Evolutionary conservation across 37 sponge, comb jelly and placozoan species (phyloP).

Genomic region (Beroe forskalii): DNA sequence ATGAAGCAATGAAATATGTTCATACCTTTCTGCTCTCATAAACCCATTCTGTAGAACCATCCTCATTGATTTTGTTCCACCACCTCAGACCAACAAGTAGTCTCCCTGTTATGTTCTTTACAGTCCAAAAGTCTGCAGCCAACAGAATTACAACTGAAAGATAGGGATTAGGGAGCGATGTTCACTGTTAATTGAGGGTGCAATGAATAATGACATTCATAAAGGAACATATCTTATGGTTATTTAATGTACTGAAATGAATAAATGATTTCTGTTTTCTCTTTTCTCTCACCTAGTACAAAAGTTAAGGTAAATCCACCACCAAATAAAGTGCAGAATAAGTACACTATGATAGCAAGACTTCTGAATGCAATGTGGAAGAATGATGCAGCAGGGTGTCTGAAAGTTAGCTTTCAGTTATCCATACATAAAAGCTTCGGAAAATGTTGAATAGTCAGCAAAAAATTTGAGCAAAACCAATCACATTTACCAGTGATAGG

Average conservation of each 20-base stretch:
- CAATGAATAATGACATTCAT: no score
- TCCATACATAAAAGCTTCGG: no score
- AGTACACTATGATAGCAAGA: slow-evolving; percentile 14
- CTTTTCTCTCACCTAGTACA: slow-evolving; percentile 45
- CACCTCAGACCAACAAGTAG: slow-evolving; percentile 91
- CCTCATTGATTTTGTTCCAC: slow-evolving; percentile 98
- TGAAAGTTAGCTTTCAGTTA: neutral
- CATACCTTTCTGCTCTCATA: slow-evolving; percentile 90
- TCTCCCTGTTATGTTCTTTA: slow-evolving; percentile 93
- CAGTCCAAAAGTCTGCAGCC: slow-evolving; percentile 93
- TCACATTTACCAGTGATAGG: no score
- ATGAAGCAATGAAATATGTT: no score
- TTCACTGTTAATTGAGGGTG: no score
- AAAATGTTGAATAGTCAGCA: no score
- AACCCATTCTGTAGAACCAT: slow-evolving; percentile 87
- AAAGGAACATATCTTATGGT: neutral
- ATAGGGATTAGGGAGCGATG: no score
- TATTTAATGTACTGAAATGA: no score
- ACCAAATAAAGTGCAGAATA: slow-evolving; percentile 35
- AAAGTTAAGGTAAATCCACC: slow-evolving; percentile 51
- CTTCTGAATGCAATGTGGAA: slow-evolving; percentile 56
- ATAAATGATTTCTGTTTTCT: no score
- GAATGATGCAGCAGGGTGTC: slow-evolving; percentile 37
- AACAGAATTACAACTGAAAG: slow-evolving; percentile 76
- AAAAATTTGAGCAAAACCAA: no score